Conservation (phyloP, 2,113 vertebrate genomes). For the Labeo rohita region DNA sequence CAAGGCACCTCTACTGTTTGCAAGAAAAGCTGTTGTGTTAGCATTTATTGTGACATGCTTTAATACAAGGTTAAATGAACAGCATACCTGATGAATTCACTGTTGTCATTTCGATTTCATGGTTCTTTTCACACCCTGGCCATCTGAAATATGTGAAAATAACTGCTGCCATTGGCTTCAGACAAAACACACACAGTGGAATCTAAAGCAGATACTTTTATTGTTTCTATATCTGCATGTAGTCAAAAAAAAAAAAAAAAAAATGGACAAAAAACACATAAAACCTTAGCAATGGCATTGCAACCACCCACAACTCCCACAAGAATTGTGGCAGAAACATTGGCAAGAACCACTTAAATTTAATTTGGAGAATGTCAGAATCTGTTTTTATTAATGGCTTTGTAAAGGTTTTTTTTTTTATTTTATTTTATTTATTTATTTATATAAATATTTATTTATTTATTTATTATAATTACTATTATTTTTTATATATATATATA, state of each 20-base stretch:
- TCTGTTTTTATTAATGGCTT: not conserved
- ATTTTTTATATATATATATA: too few relatives aligned
- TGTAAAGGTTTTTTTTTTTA: not conserved
- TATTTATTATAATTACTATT: too few relatives aligned
- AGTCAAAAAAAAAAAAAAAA: not conserved
- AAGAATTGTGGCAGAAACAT: not conserved
- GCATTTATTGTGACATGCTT: constrained; percentile 35
- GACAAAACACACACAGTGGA: not conserved
- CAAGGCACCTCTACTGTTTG: constrained; percentile 31
- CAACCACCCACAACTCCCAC: not conserved
- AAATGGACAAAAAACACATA: not conserved
- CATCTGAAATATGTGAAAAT: not conserved
- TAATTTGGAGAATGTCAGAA: not conserved
- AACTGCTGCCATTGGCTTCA: constrained; percentile 12
- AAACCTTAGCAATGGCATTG: not conserved
- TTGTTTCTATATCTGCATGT: not conserved
- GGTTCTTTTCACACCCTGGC: constrained; percentile 23
- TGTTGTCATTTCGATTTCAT: constrained; percentile 44
- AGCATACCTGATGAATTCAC: constrained; percentile 34
- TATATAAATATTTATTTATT: not conserved
- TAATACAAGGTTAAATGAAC: constrained; percentile 30
- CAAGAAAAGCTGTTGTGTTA: constrained; percentile 28
- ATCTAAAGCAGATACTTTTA: not conserved
- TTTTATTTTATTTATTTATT: not conserved
- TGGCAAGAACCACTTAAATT: not conserved